phyloP scores from a whole-genome alignment of 2,888 invertebrate genomes.

The Atherix ibis region DNA sequence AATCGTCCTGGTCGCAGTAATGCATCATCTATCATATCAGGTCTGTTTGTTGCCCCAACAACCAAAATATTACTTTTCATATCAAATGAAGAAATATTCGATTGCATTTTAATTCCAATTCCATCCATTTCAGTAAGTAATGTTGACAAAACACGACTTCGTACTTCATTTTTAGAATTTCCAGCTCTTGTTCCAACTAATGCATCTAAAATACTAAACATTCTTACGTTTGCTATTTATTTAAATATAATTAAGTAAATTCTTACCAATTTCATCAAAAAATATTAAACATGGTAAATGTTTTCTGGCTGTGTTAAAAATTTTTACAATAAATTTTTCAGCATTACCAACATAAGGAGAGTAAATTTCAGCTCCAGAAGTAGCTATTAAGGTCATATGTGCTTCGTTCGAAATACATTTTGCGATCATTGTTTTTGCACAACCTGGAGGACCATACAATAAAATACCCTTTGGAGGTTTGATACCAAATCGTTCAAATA shows the following conservation, averaged over 20 bases:
- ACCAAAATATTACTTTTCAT: slow-evolving; percentile 34
- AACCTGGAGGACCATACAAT: slow-evolving; percentile 48
- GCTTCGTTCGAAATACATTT: slow-evolving; percentile 39
- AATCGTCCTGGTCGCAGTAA: slow-evolving; percentile 46
- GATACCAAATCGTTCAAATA: slow-evolving; percentile 39
- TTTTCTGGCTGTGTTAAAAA: slow-evolving; percentile 42
- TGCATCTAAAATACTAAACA: slow-evolving; percentile 30
- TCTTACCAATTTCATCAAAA: slow-evolving; percentile 46
- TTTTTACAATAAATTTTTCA: slow-evolving; percentile 39
- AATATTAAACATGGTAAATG: slow-evolving; percentile 45
- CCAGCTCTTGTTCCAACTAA: slow-evolving; percentile 32
- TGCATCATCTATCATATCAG: slow-evolving; percentile 45
- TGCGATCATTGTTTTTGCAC: slow-evolving; percentile 47
- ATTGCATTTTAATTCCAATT: slow-evolving; percentile 27
- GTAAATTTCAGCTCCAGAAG: slow-evolving; percentile 45
- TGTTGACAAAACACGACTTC: slow-evolving; percentile 42
- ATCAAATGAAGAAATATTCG: not conserved
- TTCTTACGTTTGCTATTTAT: not conserved
- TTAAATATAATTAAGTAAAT: slow-evolving; percentile 3
- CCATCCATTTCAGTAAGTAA: slow-evolving; percentile 52
- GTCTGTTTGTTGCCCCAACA: slow-evolving; percentile 49
- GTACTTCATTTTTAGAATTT: slow-evolving; percentile 31
- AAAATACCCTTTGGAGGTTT: slow-evolving; percentile 40
- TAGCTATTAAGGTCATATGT: slow-evolving; percentile 38
- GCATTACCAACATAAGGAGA: slow-evolving; percentile 50